These are phyloP conservation scores for Dilophus febrilis DNA, from an alignment of 2,888 invertebrate genomes.

Conservation along the genomic window DNA sequence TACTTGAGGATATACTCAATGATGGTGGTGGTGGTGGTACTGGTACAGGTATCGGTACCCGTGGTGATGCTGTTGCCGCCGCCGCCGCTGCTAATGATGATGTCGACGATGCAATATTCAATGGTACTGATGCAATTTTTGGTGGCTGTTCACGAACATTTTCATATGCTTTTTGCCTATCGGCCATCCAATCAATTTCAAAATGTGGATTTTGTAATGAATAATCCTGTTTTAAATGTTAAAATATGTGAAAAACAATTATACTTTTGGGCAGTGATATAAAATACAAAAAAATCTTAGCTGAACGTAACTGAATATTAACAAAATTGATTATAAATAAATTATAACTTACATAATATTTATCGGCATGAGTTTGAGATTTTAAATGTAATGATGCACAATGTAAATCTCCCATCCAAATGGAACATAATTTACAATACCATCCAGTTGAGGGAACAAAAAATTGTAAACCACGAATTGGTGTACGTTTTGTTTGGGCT, in stretches of 20 bases:
- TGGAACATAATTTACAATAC: slow-evolving; percentile 77
- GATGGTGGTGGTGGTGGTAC: slow-evolving; percentile 21
- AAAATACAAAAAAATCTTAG: slow-evolving; percentile 1
- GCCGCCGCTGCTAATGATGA: background rate
- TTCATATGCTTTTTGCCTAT: slow-evolving; percentile 54
- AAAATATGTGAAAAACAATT: slow-evolving; percentile 1
- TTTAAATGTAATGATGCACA: slow-evolving; percentile 76
- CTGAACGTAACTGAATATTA: background rate
- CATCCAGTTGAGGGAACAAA: slow-evolving; percentile 74
- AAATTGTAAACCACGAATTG: slow-evolving; percentile 75
- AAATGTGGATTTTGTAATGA: slow-evolving; percentile 72
- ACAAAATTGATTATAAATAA: slow-evolving; percentile 3
- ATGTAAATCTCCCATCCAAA: slow-evolving; percentile 77
- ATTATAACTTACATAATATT: slow-evolving; percentile 52
- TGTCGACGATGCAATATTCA: too few species aligned
- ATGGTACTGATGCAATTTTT: too few species aligned
- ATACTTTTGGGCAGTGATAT: slow-evolving; percentile 1
- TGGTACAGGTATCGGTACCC: slow-evolving; percentile 23
- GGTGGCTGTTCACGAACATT: slow-evolving; percentile 11
- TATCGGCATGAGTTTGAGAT: slow-evolving; percentile 58
- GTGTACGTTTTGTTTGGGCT: slow-evolving; percentile 59
- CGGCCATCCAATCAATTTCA: slow-evolving; percentile 74
- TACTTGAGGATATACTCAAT: slow-evolving; percentile 8
- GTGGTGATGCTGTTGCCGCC: slow-evolving; percentile 13
- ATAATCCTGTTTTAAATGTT: slow-evolving; percentile 41